Evolutionary conservation across 2,113 vertebrate genomes (phyloP), one percentile per base, ranked within the genome.

Genomic region (Myrmecobius fasciatus): DNA sequence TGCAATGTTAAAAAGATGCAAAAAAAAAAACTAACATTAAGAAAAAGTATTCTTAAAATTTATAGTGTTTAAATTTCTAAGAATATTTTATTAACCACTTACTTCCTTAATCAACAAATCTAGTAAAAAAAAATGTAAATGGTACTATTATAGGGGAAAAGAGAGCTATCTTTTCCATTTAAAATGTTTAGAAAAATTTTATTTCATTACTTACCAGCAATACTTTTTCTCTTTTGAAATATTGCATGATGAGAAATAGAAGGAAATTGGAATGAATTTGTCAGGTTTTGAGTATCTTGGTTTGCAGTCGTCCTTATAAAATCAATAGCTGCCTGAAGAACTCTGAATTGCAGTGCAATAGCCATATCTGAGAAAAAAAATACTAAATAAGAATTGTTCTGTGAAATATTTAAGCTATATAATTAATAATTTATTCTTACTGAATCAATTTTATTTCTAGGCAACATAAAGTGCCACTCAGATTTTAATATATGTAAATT

Each of bases 301-400:
- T 98, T 99, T 97, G 99, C 99, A 25, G 99, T 99, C 0, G 99
- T 99, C 98, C 99, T 99, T 97, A 99, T 99, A 96, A 99, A 99
- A 95, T 99, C 99, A 52, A 99, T 98, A 14, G 99, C 99, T 47
- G 99, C 99, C 95, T 99, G 99, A 93, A 99, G 99, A 97, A 99
- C 99, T 43, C 98, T 99, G 92, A 99, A 99, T 98, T 99, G 99
- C 91, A 99, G 98, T 53, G 99, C 99, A 96, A 99, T 97, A 31
- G 99, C 99, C 99, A 99, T 99, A 97, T 99, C 99, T 99, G 96
- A n/a, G 97, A 93, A 96, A 97, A 93, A 96, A 48, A 92, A 96
- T 4, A 91, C 25, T 22, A 93, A 90, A 92, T 43, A 83, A 83
- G 67, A 83, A 83, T 24, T 43, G 67, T 22, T 83, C 67, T 43